Conservation (phyloP, 1,140 invertebrate genomes). For the Onthophagus taurus region DNA sequence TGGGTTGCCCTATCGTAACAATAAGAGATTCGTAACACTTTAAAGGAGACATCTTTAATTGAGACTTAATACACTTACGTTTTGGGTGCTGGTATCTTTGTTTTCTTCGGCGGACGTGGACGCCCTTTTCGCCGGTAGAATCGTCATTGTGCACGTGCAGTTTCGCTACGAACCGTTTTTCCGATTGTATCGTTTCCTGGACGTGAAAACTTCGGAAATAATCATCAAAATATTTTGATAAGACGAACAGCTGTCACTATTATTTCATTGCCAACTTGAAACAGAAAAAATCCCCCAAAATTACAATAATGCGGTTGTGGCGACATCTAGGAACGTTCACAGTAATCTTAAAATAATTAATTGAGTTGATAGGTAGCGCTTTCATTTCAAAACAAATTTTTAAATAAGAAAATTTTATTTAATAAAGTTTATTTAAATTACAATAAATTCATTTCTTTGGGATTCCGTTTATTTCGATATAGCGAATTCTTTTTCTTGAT, state of each 20-base stretch:
- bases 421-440: no score
- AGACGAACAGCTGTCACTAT: background rate
- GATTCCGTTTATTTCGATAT: no score
- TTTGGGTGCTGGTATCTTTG: constrained; percentile 27
- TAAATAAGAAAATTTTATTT: no score
- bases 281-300: no score
- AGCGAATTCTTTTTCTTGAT: no score
- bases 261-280: no score
- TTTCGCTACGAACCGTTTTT: background rate
- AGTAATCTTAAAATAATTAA: no score
- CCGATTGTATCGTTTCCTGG: background rate
- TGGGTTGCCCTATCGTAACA: constrained; percentile 21
- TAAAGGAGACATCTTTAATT: constrained; percentile 9
- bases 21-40: constrained; percentile 11
- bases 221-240: background rate
- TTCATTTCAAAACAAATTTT: no score
- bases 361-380: no score
- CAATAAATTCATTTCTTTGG: no score
- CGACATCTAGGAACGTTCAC: no score
- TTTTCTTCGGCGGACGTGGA: constrained; percentile 29
- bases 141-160: constrained; percentile 27
- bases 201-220: background rate
- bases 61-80: constrained; percentile 24
- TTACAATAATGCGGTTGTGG: no score
- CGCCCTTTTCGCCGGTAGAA: constrained; percentile 33